A percentile compares a stretch with the other conserved stretches of the same genome.
Evolutionary conservation across 2,888 invertebrate species (phyloP).

Genomic region (Sclerodermus sp.): DNA sequence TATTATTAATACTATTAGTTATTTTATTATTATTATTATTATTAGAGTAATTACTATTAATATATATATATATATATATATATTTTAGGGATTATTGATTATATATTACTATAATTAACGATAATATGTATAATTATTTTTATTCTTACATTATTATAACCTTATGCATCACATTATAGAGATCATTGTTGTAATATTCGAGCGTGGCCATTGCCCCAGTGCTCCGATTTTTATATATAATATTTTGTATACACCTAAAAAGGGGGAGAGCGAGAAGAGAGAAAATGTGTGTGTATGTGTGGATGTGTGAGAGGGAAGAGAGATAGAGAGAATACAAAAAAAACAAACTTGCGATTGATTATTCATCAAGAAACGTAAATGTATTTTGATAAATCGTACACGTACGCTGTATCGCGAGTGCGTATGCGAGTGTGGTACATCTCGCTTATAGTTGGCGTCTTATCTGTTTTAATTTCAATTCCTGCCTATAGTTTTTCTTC

Average conservation of each 20-base stretch:
- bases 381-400: constrained; percentile 33
- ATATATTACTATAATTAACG: constrained; percentile 10
- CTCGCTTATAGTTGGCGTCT: too few relatives aligned
- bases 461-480: too few relatives aligned
- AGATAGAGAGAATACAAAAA: too few relatives aligned
- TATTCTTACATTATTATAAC: constrained; percentile 16
- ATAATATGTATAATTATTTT: constrained; percentile 10
- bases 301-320: too few relatives aligned
- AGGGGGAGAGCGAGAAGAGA: constrained; percentile 1
- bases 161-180: constrained; percentile 11
- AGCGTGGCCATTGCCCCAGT: constrained; percentile 1
- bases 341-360: too few relatives aligned
- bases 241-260: constrained; percentile 18
- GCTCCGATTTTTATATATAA: constrained; percentile 30
- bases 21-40: constrained; percentile 15
- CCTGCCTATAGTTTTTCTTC: too few relatives aligned
- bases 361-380: constrained; percentile 20
- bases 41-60: constrained; percentile 9
- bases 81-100: constrained; percentile 2
- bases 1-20: too few relatives aligned
- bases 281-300: too few relatives aligned
- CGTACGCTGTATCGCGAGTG: constrained; percentile 13
- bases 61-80: constrained; percentile 4
- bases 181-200: constrained; percentile 22
- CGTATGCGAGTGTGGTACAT: constrained; percentile 19